phyloP scores from a whole-genome alignment of 2,888 invertebrate genomes.

The Aphelenchoides bicaudatus region DNA sequence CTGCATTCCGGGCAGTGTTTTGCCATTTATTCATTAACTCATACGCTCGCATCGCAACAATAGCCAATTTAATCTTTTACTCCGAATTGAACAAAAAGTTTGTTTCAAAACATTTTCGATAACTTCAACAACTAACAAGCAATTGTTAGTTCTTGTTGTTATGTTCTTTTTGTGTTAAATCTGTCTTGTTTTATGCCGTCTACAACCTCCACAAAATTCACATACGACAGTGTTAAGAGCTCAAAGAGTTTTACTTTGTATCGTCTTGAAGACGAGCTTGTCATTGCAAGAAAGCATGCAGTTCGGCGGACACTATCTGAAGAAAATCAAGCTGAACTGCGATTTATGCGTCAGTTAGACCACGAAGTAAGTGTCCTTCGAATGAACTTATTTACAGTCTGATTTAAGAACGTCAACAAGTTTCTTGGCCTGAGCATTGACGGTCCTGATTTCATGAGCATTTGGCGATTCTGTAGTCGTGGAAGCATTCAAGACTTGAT shows the following conservation, averaged over 20 bases:
- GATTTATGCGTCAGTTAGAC: slow-evolving; percentile 23
- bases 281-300: slow-evolving; percentile 29
- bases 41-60: no score
- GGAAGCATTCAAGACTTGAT: slow-evolving; percentile 46
- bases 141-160: no score
- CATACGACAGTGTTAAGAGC: slow-evolving; percentile 27
- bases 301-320: slow-evolving; percentile 19
- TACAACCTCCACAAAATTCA: slow-evolving; percentile 34
- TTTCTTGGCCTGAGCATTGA: slow-evolving; percentile 56
- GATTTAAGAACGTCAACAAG: slow-evolving; percentile 36
- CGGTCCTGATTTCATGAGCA: slow-evolving; percentile 41
- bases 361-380: no score
- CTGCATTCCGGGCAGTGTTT: no score
- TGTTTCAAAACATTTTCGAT: no score
- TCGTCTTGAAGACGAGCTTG: slow-evolving; percentile 24
- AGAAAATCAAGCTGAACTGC: slow-evolving; percentile 27
- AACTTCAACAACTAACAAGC: no score
- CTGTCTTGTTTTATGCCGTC: no score
- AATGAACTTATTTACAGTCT: slow-evolving; percentile 15
- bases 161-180: no score
- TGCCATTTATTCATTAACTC: no score
- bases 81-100: no score
- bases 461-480: slow-evolving; percentile 51
- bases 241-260: slow-evolving; percentile 32
- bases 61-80: no score